These are phyloP conservation scores for Bombyx mandarina DNA, from an alignment of 1,140 invertebrate species.

Conservation along the genomic window DNA sequence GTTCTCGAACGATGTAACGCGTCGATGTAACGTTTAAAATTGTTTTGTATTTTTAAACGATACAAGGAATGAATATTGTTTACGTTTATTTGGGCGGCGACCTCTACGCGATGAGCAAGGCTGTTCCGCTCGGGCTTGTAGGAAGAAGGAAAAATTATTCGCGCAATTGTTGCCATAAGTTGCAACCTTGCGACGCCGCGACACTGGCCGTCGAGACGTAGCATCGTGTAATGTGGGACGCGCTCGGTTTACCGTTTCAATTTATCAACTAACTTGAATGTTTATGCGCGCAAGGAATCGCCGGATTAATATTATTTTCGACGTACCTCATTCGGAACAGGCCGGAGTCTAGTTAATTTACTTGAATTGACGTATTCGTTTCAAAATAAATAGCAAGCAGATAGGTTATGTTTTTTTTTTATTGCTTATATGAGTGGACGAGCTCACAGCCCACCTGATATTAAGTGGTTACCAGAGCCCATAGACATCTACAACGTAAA, in stretches of 20 bases:
- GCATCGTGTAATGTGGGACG: slow-evolving; percentile 1
- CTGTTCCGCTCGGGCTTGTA: slow-evolving; percentile 34
- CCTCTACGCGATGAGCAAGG: slow-evolving; percentile 48
- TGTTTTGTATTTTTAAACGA: slow-evolving; percentile 11
- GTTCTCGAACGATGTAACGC: neutral
- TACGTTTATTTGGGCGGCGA: slow-evolving; percentile 33
- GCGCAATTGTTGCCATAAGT: slow-evolving; percentile 34
- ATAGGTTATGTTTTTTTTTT: too few relatives aligned
- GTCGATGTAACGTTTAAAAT: neutral
- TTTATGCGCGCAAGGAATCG: too few relatives aligned
- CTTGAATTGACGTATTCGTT: too few relatives aligned
- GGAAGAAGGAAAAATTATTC: slow-evolving; percentile 54
- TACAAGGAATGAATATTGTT: slow-evolving; percentile 8
- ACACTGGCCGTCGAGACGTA: slow-evolving; percentile 27
- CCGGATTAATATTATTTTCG: neutral
- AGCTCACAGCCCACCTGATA: too few relatives aligned
- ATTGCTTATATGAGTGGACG: too few relatives aligned
- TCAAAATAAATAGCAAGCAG: too few relatives aligned
- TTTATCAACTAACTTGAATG: too few relatives aligned
- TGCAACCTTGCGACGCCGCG: slow-evolving; percentile 30
- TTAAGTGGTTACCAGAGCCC: too few relatives aligned
- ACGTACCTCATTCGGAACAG: neutral
- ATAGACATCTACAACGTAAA: too few relatives aligned
- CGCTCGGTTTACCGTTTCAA: neutral
- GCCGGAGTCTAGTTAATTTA: too few relatives aligned